Percentiles rank a stretch among this genome's conserved stretches.
Conservation (phyloP, 2,888 invertebrate genomes). For the Caenorhabditis sp. region DNA sequence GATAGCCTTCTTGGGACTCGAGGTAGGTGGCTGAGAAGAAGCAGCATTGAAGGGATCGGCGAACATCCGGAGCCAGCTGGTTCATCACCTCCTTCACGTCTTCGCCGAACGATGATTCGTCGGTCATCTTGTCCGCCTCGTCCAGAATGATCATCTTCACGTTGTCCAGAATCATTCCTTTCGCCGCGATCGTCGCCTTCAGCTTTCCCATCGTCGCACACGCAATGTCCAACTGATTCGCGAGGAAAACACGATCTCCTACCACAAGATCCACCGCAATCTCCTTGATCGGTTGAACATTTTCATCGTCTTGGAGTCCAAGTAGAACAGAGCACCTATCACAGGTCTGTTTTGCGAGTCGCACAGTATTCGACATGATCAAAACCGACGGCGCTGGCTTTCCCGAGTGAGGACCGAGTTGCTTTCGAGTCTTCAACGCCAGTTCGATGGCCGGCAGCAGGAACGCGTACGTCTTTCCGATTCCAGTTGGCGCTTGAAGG, state of each 20-base stretch:
- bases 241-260: conserved; percentile 4
- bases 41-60: conserved; percentile 19
- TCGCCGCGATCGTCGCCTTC: conserved; percentile 1
- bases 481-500: conserved; percentile 58
- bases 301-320: conserved; percentile 12
- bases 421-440: conserved; percentile 4
- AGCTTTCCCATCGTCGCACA: conserved; percentile 57
- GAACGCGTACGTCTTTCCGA: conserved; percentile 61
- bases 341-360: conserved; percentile 29
- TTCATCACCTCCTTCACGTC: conserved; percentile 49
- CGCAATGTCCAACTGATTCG: conserved; percentile 36
- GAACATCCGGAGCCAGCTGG: conserved; percentile 6
- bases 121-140: conserved; percentile 69
- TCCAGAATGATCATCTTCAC: conserved; percentile 61
- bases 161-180: conserved; percentile 19
- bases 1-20: background rate
- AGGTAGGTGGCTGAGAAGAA: conserved; percentile 53
- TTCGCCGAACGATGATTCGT: conserved; percentile 44
- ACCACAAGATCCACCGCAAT: conserved; percentile 26
- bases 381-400: conserved; percentile 37
- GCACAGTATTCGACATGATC: conserved; percentile 32
- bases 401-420: too few species aligned
- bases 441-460: conserved; percentile 48
- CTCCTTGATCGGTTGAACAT: conserved; percentile 17
- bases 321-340: conserved; percentile 13